Evolutionary conservation across 1,140 invertebrate species (phyloP), one percentile per base, ranked within the genome.

Genomic region (Trypoxylus dichotomus): DNA sequence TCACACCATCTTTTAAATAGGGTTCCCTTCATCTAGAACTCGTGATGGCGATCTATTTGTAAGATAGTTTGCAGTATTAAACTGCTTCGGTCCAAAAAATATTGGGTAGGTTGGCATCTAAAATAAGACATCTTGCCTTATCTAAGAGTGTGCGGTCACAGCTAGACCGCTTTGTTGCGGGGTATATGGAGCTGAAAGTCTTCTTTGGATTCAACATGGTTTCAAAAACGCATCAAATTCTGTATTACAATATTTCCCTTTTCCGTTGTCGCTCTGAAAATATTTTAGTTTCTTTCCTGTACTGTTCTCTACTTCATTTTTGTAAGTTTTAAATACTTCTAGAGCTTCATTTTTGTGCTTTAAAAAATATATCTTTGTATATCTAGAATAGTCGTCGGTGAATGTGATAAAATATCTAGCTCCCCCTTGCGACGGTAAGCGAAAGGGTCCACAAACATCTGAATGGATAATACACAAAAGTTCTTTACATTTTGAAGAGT

Each of bases 131-230:
- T 43, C 74, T 76, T 27, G 74, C 74, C n/a, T 21, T 76, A 3
- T 58, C 74, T 32, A 76, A 6, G 1, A 76, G 8, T 25, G 43
- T 54, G 2, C 68, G 32, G 58, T 43, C 76, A 2, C 24, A 37
- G n/a, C 43, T 43, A 24, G 25, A 78, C 85, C 86, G 81, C 88
- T 89, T 79, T 87, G 85, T 79, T 88, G 79, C 0, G 86, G 85
- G 13, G 84, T 82, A 76, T 88, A 85, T 3, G 82, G 79, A 41
- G 58, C 78, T 13, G 84, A 84, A 19, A 71, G 42, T 78, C 63
- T 82, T 74, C 75, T 76, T 27, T 75, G 21, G 24, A 83, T 81
- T 32, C 80, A 82, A 42, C 80, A 41, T 25, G 78, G 32, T 29
- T 37, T 24, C 11, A 80, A 32, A 63, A 76, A 81, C 41, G 78